These are phyloP conservation scores for Polypterus bichir DNA, from an alignment of 2,113 vertebrate genomes.

Conservation along the genomic window DNA sequence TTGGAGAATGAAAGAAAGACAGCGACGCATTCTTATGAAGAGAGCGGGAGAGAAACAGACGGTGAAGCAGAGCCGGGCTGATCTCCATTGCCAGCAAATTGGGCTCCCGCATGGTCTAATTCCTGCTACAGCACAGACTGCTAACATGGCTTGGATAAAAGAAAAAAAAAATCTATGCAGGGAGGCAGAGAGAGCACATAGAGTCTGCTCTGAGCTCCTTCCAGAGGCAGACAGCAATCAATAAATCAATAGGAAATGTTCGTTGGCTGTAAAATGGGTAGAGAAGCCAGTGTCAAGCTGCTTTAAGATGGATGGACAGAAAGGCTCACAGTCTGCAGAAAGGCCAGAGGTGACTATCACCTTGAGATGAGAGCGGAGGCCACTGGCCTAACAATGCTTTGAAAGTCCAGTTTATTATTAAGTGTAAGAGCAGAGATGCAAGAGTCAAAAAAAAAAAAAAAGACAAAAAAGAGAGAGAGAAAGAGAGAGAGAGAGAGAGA, in stretches of 20 bases:
- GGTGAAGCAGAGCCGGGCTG: conserved; percentile 40
- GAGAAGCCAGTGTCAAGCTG: conserved; percentile 75
- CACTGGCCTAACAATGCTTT: conserved; percentile 40
- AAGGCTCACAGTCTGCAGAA: conserved; percentile 53
- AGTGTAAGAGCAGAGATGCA: conserved; percentile 40
- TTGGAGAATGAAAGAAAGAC: conserved; percentile 2
- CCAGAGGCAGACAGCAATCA: conserved; percentile 84
- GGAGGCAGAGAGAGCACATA: conserved; percentile 60
- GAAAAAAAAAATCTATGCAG: conserved; percentile 70
- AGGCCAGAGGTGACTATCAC: conserved; percentile 64
- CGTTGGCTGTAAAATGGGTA: conserved; percentile 88
- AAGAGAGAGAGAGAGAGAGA: conserved; percentile 21
- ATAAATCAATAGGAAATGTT: conserved; percentile 96
- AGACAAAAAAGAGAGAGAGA: conserved; percentile 1
- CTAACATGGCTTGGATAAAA: conserved; percentile 57
- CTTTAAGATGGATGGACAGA: conserved; percentile 80
- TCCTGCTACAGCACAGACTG: conserved; percentile 60
- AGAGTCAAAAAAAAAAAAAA: conserved; percentile 18
- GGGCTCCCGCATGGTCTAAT: conserved; percentile 76
- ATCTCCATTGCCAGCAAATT: conserved; percentile 56
- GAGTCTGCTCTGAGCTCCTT: conserved; percentile 71
- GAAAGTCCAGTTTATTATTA: conserved; percentile 59
- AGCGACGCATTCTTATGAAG: conserved; percentile 15
- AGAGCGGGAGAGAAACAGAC: conserved; percentile 19
- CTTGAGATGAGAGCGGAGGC: conserved; percentile 58